Conservation (phyloP, 2,113 vertebrate species). For the Zeus faber region DNA sequence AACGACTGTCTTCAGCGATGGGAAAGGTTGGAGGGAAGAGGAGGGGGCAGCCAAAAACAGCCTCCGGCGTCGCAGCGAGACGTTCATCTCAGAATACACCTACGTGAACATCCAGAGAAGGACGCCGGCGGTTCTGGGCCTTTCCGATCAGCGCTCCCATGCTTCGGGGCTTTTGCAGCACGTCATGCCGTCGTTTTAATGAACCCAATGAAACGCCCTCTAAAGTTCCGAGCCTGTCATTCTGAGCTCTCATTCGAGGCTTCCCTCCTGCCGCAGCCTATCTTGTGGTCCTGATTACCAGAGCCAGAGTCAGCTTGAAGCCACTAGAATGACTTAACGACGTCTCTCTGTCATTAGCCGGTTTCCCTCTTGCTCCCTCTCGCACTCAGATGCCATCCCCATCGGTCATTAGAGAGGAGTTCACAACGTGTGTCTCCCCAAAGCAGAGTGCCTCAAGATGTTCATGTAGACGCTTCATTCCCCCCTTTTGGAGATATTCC, state of each 20-base stretch:
- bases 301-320: constrained; percentile 59
- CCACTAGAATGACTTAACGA: constrained; percentile 60
- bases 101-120: too few species aligned
- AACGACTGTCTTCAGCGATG: constrained; percentile 55
- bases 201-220: constrained; percentile 63
- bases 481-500: background rate
- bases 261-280: constrained; percentile 51
- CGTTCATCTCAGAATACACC: too few species aligned
- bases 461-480: background rate
- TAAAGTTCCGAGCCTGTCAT: constrained; percentile 63
- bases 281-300: constrained; percentile 56
- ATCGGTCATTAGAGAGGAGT: constrained; percentile 46
- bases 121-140: too few species aligned
- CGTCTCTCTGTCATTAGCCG: constrained; percentile 60
- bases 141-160: constrained; percentile 51
- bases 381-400: constrained; percentile 42
- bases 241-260: constrained; percentile 55
- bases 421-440: constrained; percentile 34
- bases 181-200: constrained; percentile 65
- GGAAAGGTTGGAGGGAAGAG: constrained; percentile 35
- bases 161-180: constrained; percentile 46
- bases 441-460: background rate
- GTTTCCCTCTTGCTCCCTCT: constrained; percentile 43
- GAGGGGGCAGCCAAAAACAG: constrained; percentile 17
- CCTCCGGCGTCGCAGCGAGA: too few species aligned